Evolutionary conservation across 2,888 invertebrate species (phyloP), one percentile per base, ranked within the genome.

Genomic region (Deilephila elpenor): DNA sequence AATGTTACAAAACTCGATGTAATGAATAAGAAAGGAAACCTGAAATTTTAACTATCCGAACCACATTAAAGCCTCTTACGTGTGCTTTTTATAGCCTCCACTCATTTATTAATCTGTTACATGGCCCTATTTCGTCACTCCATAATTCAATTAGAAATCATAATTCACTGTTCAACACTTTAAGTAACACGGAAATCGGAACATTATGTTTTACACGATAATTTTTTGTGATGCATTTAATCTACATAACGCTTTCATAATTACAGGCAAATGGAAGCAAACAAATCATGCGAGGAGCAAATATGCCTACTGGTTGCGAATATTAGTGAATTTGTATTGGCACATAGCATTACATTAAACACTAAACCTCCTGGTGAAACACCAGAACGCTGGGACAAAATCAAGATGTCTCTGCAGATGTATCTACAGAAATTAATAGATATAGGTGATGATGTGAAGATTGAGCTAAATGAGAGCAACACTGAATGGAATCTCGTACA

Each of bases 261-360:
- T 88, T 88, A 25, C 85, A 94, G 94, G 77, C 92, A 93, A 89
- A 87, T 94, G 34, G 94, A 94, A 78, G 74, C 83, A 0, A 81
- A 87, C 14, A 83, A 84, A 37, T 80, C 86, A 1, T 90, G 84
- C 61, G 93, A 94, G 75, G 93, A 93, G 72, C 94, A 94, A 79
- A 91, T 95, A 75, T 95, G 93, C 77, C 84, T 94, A 8, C 86
- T 96, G 62, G 91, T 95, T 3, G 95, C 95, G 4, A 95, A 95
- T 79, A 95, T 96, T 71, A 95, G 94, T 75, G 95, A 95, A 81
- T 96, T 96, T 78, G 93, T 96, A 1, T 84, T 95, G 62, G 93
- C 95, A 6, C 95, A 95, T 78, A 95, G 95, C 82, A 94, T 94
- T 11, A 94, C 93, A 0, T 79, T 94, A 3, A 95, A 93, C 79